Base-by-base conservation (phyloP, 2,888 invertebrate species). In the Maniola hyperantus region DNA sequence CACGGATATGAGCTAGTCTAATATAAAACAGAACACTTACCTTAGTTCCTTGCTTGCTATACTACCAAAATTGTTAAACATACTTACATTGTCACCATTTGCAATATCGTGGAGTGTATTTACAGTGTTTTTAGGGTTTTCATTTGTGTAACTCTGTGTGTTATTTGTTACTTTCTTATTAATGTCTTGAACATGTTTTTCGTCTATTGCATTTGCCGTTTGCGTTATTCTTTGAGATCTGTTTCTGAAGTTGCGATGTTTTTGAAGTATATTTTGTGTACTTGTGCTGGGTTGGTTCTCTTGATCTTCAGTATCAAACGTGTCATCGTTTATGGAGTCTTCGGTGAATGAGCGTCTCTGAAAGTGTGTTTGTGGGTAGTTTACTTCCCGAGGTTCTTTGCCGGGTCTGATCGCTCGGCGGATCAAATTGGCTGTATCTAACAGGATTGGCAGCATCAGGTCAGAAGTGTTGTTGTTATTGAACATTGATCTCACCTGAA, bases 381-480 rank as follows among this genome's bases (percentile, higher is more conserved):
- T 81, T 66, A 84, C 85, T 79, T 88, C 89, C 71, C 86, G 80
- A 1, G 77, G 77, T 67, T 86, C 85, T 74, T 89, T 88, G 70
- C 85, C 83, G 44, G 90, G 80, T 65, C 87, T 84, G 42, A 93
- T 89, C 0, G 94, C 92, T 57, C 85, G 91, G 65, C 93, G 89
- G 61, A 95, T 93, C 67, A 95, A 87, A 79, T 94, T 94, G 0
- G 95, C 95, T 80, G 95, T 93, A 80, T 95, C 95, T 73, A 93
- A 89, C 67, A 94, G 92, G 70, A 95, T 94, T 10, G 95, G 95
- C 65, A 95, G 82, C 87, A 94, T 91, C 36, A 95, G 83, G 64
- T 94, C 93, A 71, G 93, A 85, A 15, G 92, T 85, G 69, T 88
- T 87, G 74, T 90, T 89, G 76, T 93, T 91, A 70, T 92, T 93